phyloP scores from a whole-genome alignment of 2,888 invertebrate species.

The Eupithecia insigniata region DNA sequence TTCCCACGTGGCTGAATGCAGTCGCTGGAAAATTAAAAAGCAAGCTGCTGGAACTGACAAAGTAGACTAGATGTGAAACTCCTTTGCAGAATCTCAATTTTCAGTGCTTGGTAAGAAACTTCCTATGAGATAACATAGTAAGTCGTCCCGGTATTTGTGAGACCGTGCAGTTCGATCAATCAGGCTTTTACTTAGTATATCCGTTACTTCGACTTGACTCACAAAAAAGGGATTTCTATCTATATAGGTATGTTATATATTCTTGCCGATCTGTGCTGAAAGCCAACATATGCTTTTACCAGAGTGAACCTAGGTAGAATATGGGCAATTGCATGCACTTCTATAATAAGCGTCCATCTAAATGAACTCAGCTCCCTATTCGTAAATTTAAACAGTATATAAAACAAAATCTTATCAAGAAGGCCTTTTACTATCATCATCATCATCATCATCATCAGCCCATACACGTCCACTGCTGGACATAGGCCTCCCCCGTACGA shows the following conservation, averaged over 20 bases:
- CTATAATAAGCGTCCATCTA: no score
- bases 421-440: no score
- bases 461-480: no score
- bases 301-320: conserved; percentile 19
- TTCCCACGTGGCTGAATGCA: conserved; percentile 60
- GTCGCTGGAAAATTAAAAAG: conserved; percentile 63
- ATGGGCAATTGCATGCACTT: no score
- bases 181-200: background rate
- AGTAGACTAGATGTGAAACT: conserved; percentile 14
- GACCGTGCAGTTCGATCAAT: background rate
- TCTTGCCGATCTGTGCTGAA: background rate
- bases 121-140: background rate
- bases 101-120: background rate
- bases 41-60: conserved; percentile 37
- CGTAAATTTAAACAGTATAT: no score
- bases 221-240: conserved; percentile 2
- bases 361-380: no score
- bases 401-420: no score
- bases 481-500: no score
- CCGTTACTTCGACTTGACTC: background rate
- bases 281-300: conserved; percentile 30
- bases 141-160: background rate
- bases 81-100: background rate
- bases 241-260: conserved; percentile 14
- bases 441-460: no score